phyloP scores from a whole-genome alignment of 2,113 vertebrate species.

The Pithys albifrons region DNA sequence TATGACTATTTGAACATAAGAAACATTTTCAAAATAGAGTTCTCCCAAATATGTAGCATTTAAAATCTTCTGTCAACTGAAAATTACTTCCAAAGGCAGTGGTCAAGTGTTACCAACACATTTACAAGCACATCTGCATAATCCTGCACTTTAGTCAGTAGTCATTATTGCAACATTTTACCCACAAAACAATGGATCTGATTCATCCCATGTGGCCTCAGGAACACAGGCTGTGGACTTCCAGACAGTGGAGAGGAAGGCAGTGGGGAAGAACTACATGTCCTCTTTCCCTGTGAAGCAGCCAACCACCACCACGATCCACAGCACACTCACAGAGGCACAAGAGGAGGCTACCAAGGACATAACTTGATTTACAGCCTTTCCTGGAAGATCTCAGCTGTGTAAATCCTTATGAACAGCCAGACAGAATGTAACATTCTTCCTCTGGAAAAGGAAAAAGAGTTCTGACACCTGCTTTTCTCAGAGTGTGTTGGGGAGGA shows the following conservation, averaged over 20 bases:
- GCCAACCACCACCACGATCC: neutral
- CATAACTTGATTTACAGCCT: neutral
- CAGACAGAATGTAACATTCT: neutral
- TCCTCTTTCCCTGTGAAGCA: neutral
- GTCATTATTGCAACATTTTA: neutral
- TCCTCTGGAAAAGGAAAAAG: neutral
- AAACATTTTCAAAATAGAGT: neutral
- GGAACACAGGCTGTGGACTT: neutral
- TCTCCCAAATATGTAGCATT: neutral
- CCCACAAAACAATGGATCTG: neutral
- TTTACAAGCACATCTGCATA: neutral
- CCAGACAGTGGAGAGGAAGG: neutral
- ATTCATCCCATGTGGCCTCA: neutral
- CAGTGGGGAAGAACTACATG: accelerated
- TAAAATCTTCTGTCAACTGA: neutral
- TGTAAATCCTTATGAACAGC: neutral
- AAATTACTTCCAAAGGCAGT: neutral
- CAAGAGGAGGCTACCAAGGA: neutral
- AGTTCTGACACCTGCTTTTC: neutral
- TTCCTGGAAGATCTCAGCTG: neutral
- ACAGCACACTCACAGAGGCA: neutral
- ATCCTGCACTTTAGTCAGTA: neutral
- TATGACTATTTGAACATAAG: neutral
- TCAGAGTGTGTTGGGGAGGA: neutral
- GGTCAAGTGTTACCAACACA: neutral